Conservation (phyloP, 2,888 invertebrate genomes). For the Hydropsyche betteni region DNA sequence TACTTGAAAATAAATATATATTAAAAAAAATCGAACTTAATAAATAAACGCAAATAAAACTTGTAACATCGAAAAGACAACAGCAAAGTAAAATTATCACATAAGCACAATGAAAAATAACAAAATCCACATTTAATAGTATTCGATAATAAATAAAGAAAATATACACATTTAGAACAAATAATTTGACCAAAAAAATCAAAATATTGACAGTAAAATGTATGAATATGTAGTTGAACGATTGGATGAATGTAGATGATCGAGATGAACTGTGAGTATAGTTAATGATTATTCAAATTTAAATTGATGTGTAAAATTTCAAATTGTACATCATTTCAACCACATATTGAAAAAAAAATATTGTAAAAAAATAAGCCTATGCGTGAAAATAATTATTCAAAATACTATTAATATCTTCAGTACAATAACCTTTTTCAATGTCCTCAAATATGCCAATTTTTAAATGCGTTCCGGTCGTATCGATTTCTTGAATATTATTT, state of each 20-base stretch:
- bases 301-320: no score
- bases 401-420: neutral
- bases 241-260: no score
- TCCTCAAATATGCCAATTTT: slow-evolving; percentile 17
- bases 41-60: slow-evolving; percentile 7
- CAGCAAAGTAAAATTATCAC: slow-evolving; percentile 18
- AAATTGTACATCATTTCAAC: neutral
- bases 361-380: neutral
- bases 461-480: neutral
- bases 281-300: no score
- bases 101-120: slow-evolving; percentile 16
- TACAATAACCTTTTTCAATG: slow-evolving; percentile 3
- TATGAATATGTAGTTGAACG: no score
- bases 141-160: neutral
- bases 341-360: neutral
- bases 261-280: no score
- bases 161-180: neutral
- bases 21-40: no score
- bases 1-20: no score
- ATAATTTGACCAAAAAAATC: neutral
- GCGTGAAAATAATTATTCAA: neutral
- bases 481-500: slow-evolving; percentile 15
- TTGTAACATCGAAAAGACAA: slow-evolving; percentile 13
- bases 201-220: no score
- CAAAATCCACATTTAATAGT: neutral